Evolutionary conservation across 2,113 vertebrate genomes (phyloP).

Genomic region (Poeciliopsis retropinna): DNA sequence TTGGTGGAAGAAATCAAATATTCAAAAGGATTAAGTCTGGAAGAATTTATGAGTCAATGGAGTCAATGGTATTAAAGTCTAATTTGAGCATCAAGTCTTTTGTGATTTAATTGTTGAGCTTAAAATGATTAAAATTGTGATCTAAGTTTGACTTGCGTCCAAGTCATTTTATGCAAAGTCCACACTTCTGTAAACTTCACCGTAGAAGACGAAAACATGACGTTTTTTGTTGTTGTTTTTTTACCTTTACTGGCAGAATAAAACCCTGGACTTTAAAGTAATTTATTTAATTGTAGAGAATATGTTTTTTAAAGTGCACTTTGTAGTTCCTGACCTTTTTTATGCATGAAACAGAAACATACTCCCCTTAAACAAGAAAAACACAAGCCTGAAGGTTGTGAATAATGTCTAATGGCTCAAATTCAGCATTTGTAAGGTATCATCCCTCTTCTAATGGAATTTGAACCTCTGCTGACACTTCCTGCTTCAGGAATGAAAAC

Average conservation of each 20-base stretch:
- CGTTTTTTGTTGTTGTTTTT: neutral
- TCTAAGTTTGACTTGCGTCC: no score
- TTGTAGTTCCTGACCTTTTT: neutral
- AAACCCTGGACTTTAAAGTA: neutral
- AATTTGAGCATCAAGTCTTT: neutral
- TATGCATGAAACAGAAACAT: neutral
- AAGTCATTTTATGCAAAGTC: no score
- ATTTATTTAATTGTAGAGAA: neutral
- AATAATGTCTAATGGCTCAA: conserved; percentile 6
- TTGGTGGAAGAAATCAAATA: neutral
- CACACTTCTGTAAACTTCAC: neutral
- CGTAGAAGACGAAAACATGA: neutral
- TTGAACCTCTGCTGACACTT: conserved; percentile 1
- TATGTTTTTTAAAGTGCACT: neutral
- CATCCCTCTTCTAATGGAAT: conserved; percentile 20
- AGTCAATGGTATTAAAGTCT: neutral
- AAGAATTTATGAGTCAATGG: neutral
- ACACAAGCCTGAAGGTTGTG: neutral
- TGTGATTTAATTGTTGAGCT: neutral
- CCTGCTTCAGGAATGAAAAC: conserved; percentile 1
- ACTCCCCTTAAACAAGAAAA: neutral
- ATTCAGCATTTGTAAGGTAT: conserved; percentile 15
- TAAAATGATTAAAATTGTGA: neutral
- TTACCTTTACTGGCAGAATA: neutral
- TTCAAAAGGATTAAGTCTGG: neutral